These are phyloP conservation scores for Myotis vivesi DNA, from an alignment of 2,797 vertebrate species.

Conservation along the genomic window DNA sequence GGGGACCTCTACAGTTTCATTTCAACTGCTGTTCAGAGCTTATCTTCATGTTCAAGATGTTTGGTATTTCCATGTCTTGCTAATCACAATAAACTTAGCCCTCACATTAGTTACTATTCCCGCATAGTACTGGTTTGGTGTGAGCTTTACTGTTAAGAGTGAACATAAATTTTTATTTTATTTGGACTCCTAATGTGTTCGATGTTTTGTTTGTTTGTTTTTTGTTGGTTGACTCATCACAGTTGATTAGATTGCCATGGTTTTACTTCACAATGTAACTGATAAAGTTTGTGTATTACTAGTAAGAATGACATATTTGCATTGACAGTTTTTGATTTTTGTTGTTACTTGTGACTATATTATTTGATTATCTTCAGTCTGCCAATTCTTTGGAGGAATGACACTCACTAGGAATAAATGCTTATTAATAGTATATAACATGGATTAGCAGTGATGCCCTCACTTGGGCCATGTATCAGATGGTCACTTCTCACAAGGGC, in stretches of 20 bases:
- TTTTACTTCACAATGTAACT: background rate
- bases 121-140: background rate
- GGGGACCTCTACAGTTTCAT: background rate
- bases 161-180: conserved; percentile 24
- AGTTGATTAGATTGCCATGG: background rate
- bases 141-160: background rate
- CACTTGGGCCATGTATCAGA: background rate
- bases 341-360: background rate
- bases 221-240: background rate
- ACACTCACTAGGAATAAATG: background rate
- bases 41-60: background rate
- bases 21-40: background rate
- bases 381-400: background rate
- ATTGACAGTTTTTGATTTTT: background rate
- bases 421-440: background rate
- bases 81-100: background rate
- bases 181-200: background rate
- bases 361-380: background rate
- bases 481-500: background rate
- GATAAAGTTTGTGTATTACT: background rate
- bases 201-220: background rate
- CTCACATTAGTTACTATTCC: background rate
- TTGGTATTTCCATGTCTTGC: background rate
- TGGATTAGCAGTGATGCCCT: background rate
- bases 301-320: background rate